Evolutionary conservation across 2,888 invertebrate genomes (phyloP).

Genomic region (Cordilura impudica): DNA sequence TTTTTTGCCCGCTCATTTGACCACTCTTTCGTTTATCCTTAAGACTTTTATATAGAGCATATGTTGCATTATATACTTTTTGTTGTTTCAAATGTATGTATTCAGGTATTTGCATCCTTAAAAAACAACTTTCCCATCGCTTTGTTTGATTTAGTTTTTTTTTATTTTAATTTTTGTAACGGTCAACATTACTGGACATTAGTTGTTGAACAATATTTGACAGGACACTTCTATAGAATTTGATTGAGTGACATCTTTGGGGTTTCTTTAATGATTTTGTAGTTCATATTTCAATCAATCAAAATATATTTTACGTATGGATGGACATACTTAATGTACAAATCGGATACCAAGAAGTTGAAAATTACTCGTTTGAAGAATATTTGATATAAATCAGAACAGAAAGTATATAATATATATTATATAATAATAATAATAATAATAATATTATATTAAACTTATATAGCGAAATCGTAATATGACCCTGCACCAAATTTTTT

Average conservation of each 20-base stretch:
- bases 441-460: too few species aligned
- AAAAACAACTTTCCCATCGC: slow-evolving; percentile 42
- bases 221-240: slow-evolving; percentile 1
- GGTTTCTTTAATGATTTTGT: slow-evolving; percentile 5
- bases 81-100: not conserved
- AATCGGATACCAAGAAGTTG: too few species aligned
- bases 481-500: too few species aligned
- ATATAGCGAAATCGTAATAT: too few species aligned
- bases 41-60: slow-evolving; percentile 46
- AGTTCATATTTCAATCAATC: not conserved
- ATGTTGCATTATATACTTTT: slow-evolving; percentile 40
- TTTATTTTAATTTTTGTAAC: slow-evolving; percentile 44
- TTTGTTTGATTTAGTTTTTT: slow-evolving; percentile 11
- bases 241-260: slow-evolving; percentile 23
- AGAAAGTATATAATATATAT: too few species aligned
- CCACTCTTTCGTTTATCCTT: not conserved
- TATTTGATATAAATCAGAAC: too few species aligned
- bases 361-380: too few species aligned
- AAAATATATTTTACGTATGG: too few species aligned
- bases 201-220: slow-evolving; percentile 5
- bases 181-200: slow-evolving; percentile 25
- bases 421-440: too few species aligned
- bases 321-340: too few species aligned
- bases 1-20: slow-evolving; percentile 26
- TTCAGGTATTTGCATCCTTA: slow-evolving; percentile 44